A percentile compares a stretch with the other conserved stretches of the same genome.
These are phyloP conservation scores for Vireo altiloquus DNA, from an alignment of 2,113 vertebrate species.

Conservation along the genomic window DNA sequence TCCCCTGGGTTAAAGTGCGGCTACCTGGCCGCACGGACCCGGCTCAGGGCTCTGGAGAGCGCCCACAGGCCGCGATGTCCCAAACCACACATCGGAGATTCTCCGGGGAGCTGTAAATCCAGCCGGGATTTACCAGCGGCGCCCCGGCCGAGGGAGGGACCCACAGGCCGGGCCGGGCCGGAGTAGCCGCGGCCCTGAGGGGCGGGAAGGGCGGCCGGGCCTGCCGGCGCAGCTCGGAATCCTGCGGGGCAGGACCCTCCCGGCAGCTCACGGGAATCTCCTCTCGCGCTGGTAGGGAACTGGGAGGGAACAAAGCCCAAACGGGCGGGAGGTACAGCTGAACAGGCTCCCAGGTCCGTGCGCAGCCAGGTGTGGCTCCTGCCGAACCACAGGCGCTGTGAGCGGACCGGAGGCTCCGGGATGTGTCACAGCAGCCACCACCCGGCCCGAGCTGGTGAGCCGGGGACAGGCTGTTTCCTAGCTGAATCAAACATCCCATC, in stretches of 20 bases:
- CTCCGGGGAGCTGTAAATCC: background rate
- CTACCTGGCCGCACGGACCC: accelerated
- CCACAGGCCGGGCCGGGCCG: too few relatives aligned
- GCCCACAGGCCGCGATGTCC: accelerated
- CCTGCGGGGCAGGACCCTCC: too few relatives aligned
- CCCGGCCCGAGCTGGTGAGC: background rate
- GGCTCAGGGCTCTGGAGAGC: background rate
- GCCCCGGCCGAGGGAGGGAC: background rate
- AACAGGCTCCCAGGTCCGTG: accelerated
- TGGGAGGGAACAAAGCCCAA: accelerated
- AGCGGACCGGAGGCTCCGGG: background rate
- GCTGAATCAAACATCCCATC: background rate
- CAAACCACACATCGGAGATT: accelerated
- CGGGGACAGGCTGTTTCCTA: background rate
- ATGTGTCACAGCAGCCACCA: too few relatives aligned
- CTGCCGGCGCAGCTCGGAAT: accelerated
- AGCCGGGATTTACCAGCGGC: too few relatives aligned
- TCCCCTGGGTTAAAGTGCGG: accelerated
- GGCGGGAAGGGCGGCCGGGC: background rate
- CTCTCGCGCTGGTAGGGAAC: accelerated
- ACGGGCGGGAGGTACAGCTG: background rate
- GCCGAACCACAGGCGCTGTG: accelerated
- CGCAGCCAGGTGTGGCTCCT: background rate
- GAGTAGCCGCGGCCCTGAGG: too few relatives aligned
- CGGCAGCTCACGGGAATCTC: background rate